These are phyloP conservation scores for Gila robusta DNA, from an alignment of 2,797 vertebrate genomes.

Conservation along the genomic window DNA sequence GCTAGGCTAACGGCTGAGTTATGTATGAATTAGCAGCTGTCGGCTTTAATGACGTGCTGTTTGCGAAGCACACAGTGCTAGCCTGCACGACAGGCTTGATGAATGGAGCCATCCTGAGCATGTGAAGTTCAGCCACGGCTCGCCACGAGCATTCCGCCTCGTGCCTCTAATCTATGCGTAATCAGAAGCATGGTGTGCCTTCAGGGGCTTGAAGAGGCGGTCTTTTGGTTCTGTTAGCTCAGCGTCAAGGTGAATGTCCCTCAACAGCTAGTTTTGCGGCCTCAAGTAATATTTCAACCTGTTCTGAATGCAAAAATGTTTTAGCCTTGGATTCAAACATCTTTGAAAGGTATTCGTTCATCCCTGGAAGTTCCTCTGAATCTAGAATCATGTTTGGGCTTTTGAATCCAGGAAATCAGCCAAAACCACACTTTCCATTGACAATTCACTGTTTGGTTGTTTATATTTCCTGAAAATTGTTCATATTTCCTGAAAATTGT, in stretches of 20 bases:
- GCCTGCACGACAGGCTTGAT: conserved; percentile 72
- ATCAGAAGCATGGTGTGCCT: conserved; percentile 85
- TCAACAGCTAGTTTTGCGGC: not conserved
- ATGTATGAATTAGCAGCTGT: conserved; percentile 73
- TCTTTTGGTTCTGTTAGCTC: not conserved
- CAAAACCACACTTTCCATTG: not conserved
- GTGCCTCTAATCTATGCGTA: conserved; percentile 85
- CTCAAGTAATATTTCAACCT: conserved; percentile 5
- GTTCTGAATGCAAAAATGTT: not conserved
- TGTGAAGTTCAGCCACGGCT: conserved; percentile 63
- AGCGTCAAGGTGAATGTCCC: conserved; percentile 7
- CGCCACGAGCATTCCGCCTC: conserved; percentile 73
- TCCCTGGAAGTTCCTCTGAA: not conserved
- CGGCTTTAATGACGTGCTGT: conserved; percentile 76
- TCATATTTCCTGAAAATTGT: conserved; percentile 13
- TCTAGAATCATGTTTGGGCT: conserved; percentile 14
- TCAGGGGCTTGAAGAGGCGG: conserved; percentile 42
- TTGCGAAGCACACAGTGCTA: conserved; percentile 63
- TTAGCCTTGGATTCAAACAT: conserved; percentile 5
- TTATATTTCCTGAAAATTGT: conserved; percentile 24
- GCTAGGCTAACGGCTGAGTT: conserved; percentile 63
- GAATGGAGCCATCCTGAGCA: conserved; percentile 73
- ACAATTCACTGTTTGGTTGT: conserved; percentile 8
- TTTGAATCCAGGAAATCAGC: not conserved
- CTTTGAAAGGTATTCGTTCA: conserved; percentile 15